phyloP scores from a whole-genome alignment of 1,140 invertebrate species.

The Drosophila sechellia region DNA sequence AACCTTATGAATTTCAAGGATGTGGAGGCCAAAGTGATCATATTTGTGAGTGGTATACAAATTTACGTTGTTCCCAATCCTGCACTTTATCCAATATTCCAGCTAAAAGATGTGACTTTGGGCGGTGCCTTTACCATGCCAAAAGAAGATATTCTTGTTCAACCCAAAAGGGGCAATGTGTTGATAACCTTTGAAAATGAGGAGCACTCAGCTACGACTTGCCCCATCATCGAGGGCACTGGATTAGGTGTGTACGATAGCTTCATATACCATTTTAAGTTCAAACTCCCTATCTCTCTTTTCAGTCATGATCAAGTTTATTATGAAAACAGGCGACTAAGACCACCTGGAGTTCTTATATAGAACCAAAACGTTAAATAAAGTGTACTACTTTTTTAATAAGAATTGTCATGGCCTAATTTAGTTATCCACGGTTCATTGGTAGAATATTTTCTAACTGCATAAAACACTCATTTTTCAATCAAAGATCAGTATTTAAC shows the following conservation, averaged over 20 bases:
- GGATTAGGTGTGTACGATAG: conserved; percentile 24
- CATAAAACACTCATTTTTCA: no score
- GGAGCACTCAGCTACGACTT: conserved; percentile 31
- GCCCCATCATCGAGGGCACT: conserved; percentile 46
- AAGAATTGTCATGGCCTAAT: no score
- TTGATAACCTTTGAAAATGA: conserved; percentile 23
- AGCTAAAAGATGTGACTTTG: conserved; percentile 42
- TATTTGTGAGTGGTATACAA: conserved; percentile 44
- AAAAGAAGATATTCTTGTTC: not conserved
- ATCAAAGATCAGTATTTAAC: conserved; percentile 1
- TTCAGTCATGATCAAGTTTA: conserved; percentile 53
- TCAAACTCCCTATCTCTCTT: not conserved
- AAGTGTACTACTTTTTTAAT: no score
- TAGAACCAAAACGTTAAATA: no score
- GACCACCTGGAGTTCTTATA: no score
- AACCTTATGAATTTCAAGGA: not conserved
- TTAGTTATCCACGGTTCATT: not conserved
- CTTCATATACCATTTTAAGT: no score
- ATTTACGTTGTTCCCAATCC: not conserved
- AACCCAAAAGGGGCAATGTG: conserved; percentile 34
- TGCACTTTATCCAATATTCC: not conserved
- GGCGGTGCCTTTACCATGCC: conserved; percentile 41
- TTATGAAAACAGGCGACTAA: not conserved
- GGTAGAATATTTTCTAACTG: no score
- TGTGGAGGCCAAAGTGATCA: conserved; percentile 27